Evolutionary conservation across 1,140 invertebrate genomes (phyloP).

Genomic region (Conopomorpha cramerella): DNA sequence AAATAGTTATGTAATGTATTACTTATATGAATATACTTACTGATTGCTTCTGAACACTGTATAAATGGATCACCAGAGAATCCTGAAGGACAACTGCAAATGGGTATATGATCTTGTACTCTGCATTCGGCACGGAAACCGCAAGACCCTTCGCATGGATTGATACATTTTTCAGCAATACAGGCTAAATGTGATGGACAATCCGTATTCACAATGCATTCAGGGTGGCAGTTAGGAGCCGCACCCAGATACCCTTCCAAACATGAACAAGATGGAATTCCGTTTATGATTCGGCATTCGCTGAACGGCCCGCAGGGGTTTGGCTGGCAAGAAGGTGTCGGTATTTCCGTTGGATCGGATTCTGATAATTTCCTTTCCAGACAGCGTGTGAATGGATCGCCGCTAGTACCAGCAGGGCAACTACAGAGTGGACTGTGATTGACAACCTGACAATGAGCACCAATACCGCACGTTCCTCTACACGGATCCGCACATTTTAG

Average conservation of each 20-base stretch:
- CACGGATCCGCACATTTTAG: conserved; percentile 76
- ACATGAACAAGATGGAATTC: conserved; percentile 74
- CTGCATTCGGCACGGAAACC: conserved; percentile 75
- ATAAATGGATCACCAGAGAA: conserved; percentile 80
- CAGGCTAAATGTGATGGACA: conserved; percentile 79
- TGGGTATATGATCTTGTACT: conserved; percentile 76
- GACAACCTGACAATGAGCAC: conserved; percentile 71
- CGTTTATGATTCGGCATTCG: conserved; percentile 62
- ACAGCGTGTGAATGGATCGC: conserved; percentile 68
- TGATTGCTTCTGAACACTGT: conserved; percentile 62
- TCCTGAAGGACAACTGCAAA: conserved; percentile 72
- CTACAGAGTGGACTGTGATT: conserved; percentile 79
- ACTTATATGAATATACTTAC: conserved; percentile 15
- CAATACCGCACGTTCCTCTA: conserved; percentile 69
- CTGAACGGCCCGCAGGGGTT: conserved; percentile 80
- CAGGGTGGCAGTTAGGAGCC: conserved; percentile 77
- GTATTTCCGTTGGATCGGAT: conserved; percentile 17
- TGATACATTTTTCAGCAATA: conserved; percentile 76
- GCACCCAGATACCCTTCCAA: conserved; percentile 73
- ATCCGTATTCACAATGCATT: conserved; percentile 79
- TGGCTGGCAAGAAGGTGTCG: conserved; percentile 66
- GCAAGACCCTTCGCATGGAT: conserved; percentile 81
- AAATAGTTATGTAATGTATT: no score
- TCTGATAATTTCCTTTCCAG: conserved; percentile 56
- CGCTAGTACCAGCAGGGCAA: conserved; percentile 69